A percentile compares a stretch with the other conserved stretches of the same genome.
Evolutionary conservation across 2,797 vertebrate species (phyloP).

Genomic region (Telmatherina bonti): DNA sequence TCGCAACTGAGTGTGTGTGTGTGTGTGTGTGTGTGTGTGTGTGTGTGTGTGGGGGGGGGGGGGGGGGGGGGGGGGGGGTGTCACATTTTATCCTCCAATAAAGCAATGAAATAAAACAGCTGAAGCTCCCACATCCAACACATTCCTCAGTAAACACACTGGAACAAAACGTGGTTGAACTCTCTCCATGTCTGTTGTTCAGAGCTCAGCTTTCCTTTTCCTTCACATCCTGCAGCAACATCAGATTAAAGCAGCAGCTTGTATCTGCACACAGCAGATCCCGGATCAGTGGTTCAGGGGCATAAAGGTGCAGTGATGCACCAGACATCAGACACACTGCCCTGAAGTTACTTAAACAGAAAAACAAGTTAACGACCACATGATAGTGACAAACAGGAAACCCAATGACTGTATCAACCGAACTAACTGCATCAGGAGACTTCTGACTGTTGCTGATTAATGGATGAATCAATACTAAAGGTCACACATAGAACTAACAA

Average conservation of each 20-base stretch:
- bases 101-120: constrained; percentile 3
- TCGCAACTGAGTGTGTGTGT: constrained; percentile 6
- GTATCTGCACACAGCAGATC: not conserved
- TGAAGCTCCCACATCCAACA: constrained; percentile 4
- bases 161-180: not conserved
- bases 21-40: no score
- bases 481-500: no score
- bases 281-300: not conserved
- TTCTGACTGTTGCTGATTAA: not conserved
- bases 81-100: not conserved
- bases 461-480: not conserved
- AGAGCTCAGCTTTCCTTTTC: not conserved
- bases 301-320: not conserved
- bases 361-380: not conserved
- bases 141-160: not conserved
- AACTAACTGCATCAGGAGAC: not conserved
- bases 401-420: not conserved
- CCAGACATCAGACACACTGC: not conserved
- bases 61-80: no score
- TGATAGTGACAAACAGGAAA: not conserved
- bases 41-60: no score
- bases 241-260: not conserved
- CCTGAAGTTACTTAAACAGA: not conserved
- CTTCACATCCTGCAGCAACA: not conserved
- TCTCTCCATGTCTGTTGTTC: not conserved